These are phyloP conservation scores for Falcunculus frontatus DNA, from an alignment of 2,113 vertebrate species.

Conservation along the genomic window DNA sequence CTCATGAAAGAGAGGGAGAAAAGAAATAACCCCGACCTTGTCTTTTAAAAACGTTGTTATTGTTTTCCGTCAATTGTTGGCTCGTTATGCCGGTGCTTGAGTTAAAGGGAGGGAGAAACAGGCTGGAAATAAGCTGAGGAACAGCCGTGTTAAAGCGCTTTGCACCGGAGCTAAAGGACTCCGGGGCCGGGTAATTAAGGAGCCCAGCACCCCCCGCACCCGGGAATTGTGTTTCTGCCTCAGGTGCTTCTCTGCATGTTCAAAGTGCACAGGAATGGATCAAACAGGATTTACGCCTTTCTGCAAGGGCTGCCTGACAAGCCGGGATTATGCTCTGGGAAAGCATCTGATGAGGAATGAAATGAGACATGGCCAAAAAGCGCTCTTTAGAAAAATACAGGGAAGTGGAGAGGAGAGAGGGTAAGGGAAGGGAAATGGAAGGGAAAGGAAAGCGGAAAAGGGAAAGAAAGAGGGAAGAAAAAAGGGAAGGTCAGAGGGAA, in stretches of 20 bases:
- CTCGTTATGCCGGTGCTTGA: background rate
- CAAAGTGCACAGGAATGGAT: background rate
- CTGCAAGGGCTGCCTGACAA: background rate
- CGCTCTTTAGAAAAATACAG: background rate
- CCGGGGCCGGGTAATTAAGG: background rate
- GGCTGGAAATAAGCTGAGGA: background rate
- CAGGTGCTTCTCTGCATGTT: background rate
- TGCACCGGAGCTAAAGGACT: background rate
- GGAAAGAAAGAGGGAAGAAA: background rate
- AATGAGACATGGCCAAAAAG: background rate
- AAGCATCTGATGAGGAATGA: background rate
- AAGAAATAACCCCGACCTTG: background rate
- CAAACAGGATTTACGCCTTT: background rate
- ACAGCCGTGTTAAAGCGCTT: background rate
- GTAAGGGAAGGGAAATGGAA: background rate
- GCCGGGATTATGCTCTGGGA: background rate
- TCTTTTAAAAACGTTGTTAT: background rate
- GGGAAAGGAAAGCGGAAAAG: background rate
- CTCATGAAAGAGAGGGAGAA: background rate
- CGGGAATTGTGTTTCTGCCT: background rate
- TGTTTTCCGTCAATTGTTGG: background rate
- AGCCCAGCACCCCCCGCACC: background rate
- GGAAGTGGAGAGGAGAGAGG: background rate
- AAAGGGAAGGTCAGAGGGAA: background rate
- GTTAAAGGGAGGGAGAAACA: background rate